A percentile compares a stretch with the other conserved stretches of the same genome.
These are phyloP conservation scores for Anguilla rostrata DNA, from an alignment of 2,113 vertebrate genomes.

Conservation along the genomic window DNA sequence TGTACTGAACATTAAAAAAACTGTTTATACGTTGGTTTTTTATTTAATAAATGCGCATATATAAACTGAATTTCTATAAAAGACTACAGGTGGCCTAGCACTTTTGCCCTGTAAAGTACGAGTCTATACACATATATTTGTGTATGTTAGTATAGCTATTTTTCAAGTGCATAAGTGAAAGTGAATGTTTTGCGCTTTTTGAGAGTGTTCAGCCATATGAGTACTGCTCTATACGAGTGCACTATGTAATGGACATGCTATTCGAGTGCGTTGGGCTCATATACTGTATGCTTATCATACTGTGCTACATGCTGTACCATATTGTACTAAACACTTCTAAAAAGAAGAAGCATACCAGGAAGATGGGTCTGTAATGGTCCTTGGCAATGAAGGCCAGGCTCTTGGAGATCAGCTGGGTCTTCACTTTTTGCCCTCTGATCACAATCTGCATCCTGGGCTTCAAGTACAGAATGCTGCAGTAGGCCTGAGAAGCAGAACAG, in stretches of 20 bases:
- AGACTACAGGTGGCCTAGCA: no score
- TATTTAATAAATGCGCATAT: no score
- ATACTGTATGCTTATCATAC: not conserved
- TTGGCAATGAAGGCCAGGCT: constrained; percentile 71
- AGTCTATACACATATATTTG: not conserved
- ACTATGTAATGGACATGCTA: not conserved
- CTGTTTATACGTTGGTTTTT: no score
- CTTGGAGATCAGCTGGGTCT: constrained; percentile 72
- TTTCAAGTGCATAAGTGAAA: no score
- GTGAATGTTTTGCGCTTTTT: not conserved
- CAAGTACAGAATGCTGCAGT: constrained; percentile 79
- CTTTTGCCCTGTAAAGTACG: no score
- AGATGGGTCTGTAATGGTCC: constrained; percentile 77
- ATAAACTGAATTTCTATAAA: no score
- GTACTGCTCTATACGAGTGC: not conserved
- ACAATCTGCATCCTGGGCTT: constrained; percentile 78
- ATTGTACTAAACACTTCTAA: not conserved
- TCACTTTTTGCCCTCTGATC: constrained; percentile 74
- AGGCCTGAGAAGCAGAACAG: constrained; percentile 59
- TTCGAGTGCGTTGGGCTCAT: not conserved
- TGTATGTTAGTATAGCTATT: no score
- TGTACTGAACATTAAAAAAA: no score
- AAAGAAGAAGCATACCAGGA: constrained; percentile 68
- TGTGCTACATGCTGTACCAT: not conserved
- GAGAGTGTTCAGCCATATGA: not conserved